These are phyloP conservation scores for Gonioctena quinquepunctata DNA, from an alignment of 1,140 invertebrate genomes.

Conservation along the genomic window DNA sequence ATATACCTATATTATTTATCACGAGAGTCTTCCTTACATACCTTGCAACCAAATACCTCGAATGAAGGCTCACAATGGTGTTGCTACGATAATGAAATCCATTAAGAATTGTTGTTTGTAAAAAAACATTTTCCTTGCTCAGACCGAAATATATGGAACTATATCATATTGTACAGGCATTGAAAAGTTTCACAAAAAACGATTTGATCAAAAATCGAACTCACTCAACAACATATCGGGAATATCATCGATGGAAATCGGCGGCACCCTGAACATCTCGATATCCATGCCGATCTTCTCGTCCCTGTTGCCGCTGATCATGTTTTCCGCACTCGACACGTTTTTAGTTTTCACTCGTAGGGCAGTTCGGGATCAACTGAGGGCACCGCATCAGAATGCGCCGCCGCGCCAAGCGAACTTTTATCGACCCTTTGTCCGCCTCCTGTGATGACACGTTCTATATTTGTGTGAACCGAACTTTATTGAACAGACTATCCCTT, in stretches of 20 bases:
- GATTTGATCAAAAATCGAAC: conserved; percentile 47
- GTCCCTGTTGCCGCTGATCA: conserved; percentile 59
- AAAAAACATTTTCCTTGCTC: too few species aligned
- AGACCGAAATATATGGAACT: too few species aligned
- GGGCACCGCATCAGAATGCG: conserved; percentile 36
- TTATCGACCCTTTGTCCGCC: conserved; percentile 58
- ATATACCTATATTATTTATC: too few species aligned
- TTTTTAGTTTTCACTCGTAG: background rate
- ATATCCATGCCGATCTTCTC: conserved; percentile 56
- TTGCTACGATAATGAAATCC: too few species aligned
- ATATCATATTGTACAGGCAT: too few species aligned
- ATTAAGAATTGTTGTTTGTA: too few species aligned
- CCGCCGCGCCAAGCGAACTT: conserved; percentile 46
- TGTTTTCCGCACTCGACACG: conserved; percentile 43
- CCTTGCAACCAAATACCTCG: too few species aligned
- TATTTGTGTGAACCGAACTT: conserved; percentile 38
- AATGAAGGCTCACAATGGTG: too few species aligned
- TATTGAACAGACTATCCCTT: conserved; percentile 44
- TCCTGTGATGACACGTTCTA: conserved; percentile 38
- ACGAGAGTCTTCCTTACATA: too few species aligned
- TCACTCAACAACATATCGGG: conserved; percentile 76
- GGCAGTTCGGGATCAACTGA: conserved; percentile 30
- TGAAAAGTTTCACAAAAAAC: too few species aligned
- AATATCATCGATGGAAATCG: conserved; percentile 71
- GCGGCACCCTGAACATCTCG: conserved; percentile 65